These are phyloP conservation scores for Caenorhabditis remanei DNA, from an alignment of 1,140 invertebrate species.

Conservation along the genomic window DNA sequence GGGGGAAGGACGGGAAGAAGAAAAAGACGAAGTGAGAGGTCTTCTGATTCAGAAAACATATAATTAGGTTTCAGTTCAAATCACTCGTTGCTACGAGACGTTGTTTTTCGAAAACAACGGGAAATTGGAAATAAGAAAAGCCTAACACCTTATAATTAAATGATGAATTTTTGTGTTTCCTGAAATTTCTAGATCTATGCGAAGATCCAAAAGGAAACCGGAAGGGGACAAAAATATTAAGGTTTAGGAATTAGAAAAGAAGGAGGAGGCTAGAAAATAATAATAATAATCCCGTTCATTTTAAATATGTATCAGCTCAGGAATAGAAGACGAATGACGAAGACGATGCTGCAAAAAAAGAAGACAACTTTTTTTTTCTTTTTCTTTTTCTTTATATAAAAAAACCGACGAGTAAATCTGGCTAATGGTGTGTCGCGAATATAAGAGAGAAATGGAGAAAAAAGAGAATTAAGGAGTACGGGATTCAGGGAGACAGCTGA, in stretches of 20 bases:
- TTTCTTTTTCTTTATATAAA: conserved; percentile 2
- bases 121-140: background rate
- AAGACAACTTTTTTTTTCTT: conserved; percentile 30
- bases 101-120: background rate
- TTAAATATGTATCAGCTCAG: background rate
- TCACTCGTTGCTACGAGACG: background rate
- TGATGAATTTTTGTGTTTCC: background rate
- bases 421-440: conserved; percentile 27
- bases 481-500: background rate
- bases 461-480: background rate
- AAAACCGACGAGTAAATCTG: conserved; percentile 54
- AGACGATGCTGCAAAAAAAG: conserved; percentile 34
- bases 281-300: background rate
- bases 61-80: background rate
- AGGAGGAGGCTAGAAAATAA: conserved; percentile 18
- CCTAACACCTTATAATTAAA: conserved; percentile 4
- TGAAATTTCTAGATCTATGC: background rate
- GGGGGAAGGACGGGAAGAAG: background rate
- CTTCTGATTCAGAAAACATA: conserved; percentile 8
- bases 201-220: background rate
- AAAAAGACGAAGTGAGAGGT: background rate
- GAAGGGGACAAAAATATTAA: too few species aligned
- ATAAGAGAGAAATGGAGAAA: background rate
- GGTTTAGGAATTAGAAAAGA: background rate
- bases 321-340: background rate